These are phyloP conservation scores for Peromyscus californicus DNA, from an alignment of 2,113 vertebrate species.

Conservation along the genomic window DNA sequence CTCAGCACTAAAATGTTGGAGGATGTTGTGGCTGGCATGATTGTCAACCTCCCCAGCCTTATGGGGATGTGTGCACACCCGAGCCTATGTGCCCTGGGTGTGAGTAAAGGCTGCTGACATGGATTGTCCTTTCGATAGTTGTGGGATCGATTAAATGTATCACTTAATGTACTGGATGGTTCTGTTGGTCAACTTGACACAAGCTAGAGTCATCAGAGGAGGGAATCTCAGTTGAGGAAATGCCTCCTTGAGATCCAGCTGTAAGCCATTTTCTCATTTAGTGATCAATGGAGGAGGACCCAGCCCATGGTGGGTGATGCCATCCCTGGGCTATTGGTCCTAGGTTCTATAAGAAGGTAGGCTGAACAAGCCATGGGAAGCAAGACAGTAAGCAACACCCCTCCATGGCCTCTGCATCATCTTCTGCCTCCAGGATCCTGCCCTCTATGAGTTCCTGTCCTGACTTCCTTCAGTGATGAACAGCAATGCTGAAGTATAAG, in stretches of 20 bases:
- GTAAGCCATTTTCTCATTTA: not conserved
- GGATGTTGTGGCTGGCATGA: not conserved
- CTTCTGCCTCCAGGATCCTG: not conserved
- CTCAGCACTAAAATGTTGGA: too few species aligned
- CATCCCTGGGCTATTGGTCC: not conserved
- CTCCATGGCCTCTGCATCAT: not conserved
- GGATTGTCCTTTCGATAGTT: not conserved
- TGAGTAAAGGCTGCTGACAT: not conserved
- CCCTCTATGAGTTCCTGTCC: not conserved
- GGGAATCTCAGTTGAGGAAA: not conserved
- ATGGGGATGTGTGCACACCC: not conserved
- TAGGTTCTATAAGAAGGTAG: not conserved
- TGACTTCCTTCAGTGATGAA: not conserved
- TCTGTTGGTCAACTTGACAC: not conserved
- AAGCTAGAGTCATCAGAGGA: not conserved
- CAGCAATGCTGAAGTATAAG: not conserved
- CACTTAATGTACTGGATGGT: not conserved
- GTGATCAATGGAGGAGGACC: not conserved
- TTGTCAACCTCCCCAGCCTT: not conserved
- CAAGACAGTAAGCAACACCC: not conserved
- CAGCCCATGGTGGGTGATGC: too few species aligned
- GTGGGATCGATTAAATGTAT: accelerated
- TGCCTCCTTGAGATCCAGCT: not conserved
- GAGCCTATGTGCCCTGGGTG: accelerated
- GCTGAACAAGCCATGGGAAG: not conserved